These are phyloP conservation scores for Crossocerus cetratus DNA, from an alignment of 2,888 invertebrate species.

Conservation along the genomic window DNA sequence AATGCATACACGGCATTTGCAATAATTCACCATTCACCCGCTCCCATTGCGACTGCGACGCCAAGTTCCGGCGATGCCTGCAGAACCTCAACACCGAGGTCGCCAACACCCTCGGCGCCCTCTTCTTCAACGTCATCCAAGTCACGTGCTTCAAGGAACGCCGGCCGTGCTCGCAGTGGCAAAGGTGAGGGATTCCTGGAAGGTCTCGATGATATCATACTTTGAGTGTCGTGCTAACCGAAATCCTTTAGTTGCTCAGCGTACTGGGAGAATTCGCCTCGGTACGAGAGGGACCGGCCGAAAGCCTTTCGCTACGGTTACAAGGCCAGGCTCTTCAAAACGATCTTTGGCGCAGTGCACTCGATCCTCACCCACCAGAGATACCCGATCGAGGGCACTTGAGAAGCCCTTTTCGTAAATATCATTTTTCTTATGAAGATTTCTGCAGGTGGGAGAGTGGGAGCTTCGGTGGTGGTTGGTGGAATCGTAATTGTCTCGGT, in stretches of 20 bases:
- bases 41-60: constrained; percentile 87
- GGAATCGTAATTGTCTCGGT: not conserved
- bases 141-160: constrained; percentile 85
- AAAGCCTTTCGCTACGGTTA: constrained; percentile 10
- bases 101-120: constrained; percentile 85
- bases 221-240: not conserved
- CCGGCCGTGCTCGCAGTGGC: constrained; percentile 82
- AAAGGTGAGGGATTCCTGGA: constrained; percentile 80
- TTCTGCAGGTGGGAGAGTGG: not conserved
- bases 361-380: constrained; percentile 13
- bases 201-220: not conserved
- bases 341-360: constrained; percentile 12
- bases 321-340: constrained; percentile 25
- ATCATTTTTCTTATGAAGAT: constrained; percentile 2
- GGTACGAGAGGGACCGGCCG: constrained; percentile 16
- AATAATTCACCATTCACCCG: constrained; percentile 84
- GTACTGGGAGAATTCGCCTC: constrained; percentile 38
- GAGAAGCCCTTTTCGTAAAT: constrained; percentile 9
- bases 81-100: constrained; percentile 83
- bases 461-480: not conserved
- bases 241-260: constrained; percentile 41
- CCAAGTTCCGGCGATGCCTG: constrained; percentile 84
- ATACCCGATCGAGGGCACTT: constrained; percentile 7
- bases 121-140: constrained; percentile 87
- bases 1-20: constrained; percentile 82